phyloP scores from a whole-genome alignment of 2,113 vertebrate species.

The Bagarius yarrelli region DNA sequence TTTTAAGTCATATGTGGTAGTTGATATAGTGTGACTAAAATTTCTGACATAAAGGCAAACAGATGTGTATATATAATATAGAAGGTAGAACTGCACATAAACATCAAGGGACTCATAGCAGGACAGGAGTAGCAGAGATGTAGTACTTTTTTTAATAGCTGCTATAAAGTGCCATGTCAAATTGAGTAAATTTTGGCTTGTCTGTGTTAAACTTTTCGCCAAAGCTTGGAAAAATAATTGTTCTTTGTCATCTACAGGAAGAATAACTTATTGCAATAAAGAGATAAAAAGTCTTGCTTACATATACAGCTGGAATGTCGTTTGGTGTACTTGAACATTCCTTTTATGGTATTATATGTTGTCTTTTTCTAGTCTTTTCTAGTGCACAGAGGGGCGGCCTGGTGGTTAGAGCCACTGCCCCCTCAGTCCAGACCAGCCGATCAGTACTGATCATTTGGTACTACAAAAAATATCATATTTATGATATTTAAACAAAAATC shows the following conservation, averaged over 20 bases:
- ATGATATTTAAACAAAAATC: too few species aligned
- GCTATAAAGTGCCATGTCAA: neutral
- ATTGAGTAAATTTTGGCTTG: neutral
- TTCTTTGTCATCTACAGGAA: neutral
- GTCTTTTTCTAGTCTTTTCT: neutral
- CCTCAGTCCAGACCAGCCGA: too few species aligned
- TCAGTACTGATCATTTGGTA: too few species aligned
- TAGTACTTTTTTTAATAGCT: neutral
- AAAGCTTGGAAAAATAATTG: neutral
- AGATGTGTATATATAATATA: neutral
- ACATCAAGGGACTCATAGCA: neutral
- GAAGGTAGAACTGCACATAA: neutral
- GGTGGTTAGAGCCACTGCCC: too few species aligned
- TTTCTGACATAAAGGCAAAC: neutral
- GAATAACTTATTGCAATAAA: neutral
- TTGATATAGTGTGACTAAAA: neutral
- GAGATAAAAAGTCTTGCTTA: neutral
- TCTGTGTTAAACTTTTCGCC: neutral
- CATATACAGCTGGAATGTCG: neutral
- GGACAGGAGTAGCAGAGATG: neutral
- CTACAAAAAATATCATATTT: too few species aligned
- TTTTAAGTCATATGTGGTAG: neutral
- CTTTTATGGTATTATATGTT: neutral
- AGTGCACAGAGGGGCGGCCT: too few species aligned
- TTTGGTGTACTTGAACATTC: neutral